A percentile compares a stretch with the other conserved stretches of the same genome.
phyloP scores from a whole-genome alignment of 2,888 invertebrate species.

The Pollenia amentaria region DNA sequence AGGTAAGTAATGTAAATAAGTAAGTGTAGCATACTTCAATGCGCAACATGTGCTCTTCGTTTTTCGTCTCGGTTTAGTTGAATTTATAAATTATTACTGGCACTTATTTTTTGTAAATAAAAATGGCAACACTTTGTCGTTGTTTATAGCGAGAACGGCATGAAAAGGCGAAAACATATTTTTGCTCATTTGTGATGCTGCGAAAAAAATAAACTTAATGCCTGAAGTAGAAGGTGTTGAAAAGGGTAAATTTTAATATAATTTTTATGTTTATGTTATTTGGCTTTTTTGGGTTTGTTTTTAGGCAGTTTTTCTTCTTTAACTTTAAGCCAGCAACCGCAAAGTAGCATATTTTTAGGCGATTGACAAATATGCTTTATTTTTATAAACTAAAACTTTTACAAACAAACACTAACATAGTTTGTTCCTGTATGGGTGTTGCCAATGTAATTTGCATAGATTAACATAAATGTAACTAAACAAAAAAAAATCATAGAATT shows the following conservation, averaged over 20 bases:
- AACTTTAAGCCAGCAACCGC: slow-evolving; percentile 28
- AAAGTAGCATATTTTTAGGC: slow-evolving; percentile 70
- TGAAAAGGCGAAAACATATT: slow-evolving; percentile 8
- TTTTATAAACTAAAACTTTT: slow-evolving; percentile 23
- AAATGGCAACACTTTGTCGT: slow-evolving; percentile 66
- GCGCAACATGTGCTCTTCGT: slow-evolving; percentile 68
- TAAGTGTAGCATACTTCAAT: slow-evolving; percentile 58
- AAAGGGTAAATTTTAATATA: slow-evolving; percentile 72
- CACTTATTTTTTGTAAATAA: slow-evolving; percentile 66
- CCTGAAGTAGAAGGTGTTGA: slow-evolving; percentile 53
- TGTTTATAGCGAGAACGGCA: slow-evolving; percentile 11
- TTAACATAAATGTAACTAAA: slow-evolving; percentile 50
- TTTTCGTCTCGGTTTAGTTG: slow-evolving; percentile 33
- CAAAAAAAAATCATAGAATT: not conserved
- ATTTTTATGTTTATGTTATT: slow-evolving; percentile 64
- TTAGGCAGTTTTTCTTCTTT: not conserved
- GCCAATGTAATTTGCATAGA: slow-evolving; percentile 67
- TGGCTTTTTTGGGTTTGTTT: slow-evolving; percentile 1
- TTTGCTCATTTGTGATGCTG: slow-evolving; percentile 46
- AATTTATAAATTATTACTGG: slow-evolving; percentile 67
- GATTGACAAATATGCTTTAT: slow-evolving; percentile 69
- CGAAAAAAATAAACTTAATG: not conserved
- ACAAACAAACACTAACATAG: not conserved
- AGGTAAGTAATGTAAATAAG: not conserved
- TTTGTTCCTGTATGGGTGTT: not conserved